These are phyloP conservation scores for Sebastes variabilis DNA, from an alignment of 2,797 vertebrate species.

Conservation along the genomic window DNA sequence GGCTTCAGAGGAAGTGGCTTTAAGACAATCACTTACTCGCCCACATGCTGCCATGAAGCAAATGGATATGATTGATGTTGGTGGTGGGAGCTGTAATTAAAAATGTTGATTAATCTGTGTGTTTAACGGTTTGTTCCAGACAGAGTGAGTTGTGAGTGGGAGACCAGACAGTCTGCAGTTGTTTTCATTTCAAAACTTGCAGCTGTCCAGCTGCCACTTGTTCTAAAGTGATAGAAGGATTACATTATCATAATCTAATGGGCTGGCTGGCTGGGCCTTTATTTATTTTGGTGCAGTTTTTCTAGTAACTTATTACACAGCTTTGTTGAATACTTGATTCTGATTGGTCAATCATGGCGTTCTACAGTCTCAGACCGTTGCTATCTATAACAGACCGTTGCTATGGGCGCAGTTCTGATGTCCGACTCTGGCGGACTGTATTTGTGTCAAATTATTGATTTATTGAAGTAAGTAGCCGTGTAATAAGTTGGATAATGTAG, in stretches of 20 bases:
- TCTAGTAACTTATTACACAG: not conserved
- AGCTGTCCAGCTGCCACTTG: not conserved
- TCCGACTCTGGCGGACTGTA: fast-evolving
- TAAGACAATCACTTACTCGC: slow-evolving; percentile 31
- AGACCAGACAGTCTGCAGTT: slow-evolving; percentile 41
- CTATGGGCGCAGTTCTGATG: too few species aligned
- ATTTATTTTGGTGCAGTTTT: not conserved
- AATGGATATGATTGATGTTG: slow-evolving; percentile 39
- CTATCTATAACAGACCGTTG: too few species aligned
- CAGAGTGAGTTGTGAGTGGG: slow-evolving; percentile 31
- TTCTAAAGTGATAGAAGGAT: not conserved
- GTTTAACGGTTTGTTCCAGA: slow-evolving; percentile 16
- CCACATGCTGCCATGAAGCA: slow-evolving; percentile 11
- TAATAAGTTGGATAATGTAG: too few species aligned
- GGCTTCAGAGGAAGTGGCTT: not conserved
- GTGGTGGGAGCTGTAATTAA: slow-evolving; percentile 15
- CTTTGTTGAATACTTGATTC: too few species aligned
- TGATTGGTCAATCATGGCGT: too few species aligned
- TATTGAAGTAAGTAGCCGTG: too few species aligned
- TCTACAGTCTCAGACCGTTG: too few species aligned
- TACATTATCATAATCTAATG: not conserved
- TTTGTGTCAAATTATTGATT: too few species aligned
- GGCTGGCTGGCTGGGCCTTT: not conserved
- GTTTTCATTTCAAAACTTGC: slow-evolving; percentile 28
- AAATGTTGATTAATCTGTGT: slow-evolving; percentile 20